Percentiles rank a stretch among this genome's conserved stretches.
Evolutionary conservation across 2,113 vertebrate species (phyloP).

Genomic region (Lota lota): DNA sequence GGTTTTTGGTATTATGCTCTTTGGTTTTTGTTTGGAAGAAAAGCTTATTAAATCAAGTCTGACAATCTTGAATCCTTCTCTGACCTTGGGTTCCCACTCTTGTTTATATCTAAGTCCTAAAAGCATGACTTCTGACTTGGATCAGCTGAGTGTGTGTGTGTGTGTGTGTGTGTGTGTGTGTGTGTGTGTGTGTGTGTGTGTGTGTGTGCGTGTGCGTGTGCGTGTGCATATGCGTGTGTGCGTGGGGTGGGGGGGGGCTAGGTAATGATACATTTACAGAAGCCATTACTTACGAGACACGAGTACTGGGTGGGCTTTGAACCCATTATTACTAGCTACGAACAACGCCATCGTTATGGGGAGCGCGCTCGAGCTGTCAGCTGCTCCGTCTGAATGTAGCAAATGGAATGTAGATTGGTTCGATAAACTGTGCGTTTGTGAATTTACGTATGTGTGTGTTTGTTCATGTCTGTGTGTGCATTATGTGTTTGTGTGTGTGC

Average conservation of each 20-base stretch:
- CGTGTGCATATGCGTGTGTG: neutral
- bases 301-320: too few species aligned
- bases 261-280: neutral
- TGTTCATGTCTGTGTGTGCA: conserved; percentile 6
- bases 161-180: neutral
- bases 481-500: neutral
- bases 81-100: too few species aligned
- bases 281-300: too few species aligned
- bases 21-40: too few species aligned
- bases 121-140: neutral
- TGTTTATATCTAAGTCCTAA: too few species aligned
- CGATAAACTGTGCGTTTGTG: neutral
- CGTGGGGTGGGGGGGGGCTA: too few species aligned
- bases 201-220: neutral
- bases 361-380: neutral
- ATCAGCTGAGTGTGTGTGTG: neutral
- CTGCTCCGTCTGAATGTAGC: neutral
- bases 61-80: too few species aligned
- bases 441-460: neutral
- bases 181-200: neutral
- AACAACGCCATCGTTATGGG: too few species aligned
- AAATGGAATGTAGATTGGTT: neutral
- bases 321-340: too few species aligned
- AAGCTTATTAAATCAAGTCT: too few species aligned
- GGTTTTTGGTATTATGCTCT: too few species aligned